A percentile compares a stretch with the other conserved stretches of the same genome.
Evolutionary conservation across 1,140 invertebrate genomes (phyloP).

Genomic region (Paracyclopina nana): DNA sequence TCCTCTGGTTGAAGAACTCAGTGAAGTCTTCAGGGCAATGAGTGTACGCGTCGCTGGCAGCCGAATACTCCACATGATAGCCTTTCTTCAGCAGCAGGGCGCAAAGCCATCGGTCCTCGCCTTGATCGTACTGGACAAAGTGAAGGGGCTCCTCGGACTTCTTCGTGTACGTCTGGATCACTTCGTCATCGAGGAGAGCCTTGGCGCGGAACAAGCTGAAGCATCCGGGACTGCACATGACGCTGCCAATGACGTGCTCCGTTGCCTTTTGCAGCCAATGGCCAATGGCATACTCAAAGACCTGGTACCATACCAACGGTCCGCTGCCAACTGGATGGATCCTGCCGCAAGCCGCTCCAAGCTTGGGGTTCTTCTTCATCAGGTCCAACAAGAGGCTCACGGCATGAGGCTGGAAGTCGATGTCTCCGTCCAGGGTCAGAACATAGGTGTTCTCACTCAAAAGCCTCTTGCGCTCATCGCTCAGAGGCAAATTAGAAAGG

Average conservation of each 20-base stretch:
- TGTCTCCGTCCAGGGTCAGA: constrained; percentile 34
- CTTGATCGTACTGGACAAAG: constrained; percentile 42
- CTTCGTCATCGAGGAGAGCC: constrained; percentile 39
- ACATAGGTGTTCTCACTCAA: constrained; percentile 35
- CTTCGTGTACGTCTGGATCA: constrained; percentile 36
- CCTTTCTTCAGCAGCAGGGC: constrained; percentile 40
- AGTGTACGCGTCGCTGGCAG: too few relatives aligned
- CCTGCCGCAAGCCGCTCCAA: constrained; percentile 35
- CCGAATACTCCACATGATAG: constrained; percentile 41
- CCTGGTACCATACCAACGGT: constrained; percentile 41
- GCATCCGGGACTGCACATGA: constrained; percentile 40
- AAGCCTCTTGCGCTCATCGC: constrained; percentile 25
- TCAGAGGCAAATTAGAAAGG: constrained; percentile 26
- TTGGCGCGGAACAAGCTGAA: constrained; percentile 37
- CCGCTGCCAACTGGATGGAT: constrained; percentile 34
- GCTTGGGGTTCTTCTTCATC: constrained; percentile 33
- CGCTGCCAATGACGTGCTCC: constrained; percentile 42
- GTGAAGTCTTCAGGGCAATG: constrained; percentile 81
- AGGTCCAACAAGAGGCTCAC: constrained; percentile 32
- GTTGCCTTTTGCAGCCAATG: constrained; percentile 45
- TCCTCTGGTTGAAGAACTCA: constrained; percentile 85
- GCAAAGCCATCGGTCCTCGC: constrained; percentile 43
- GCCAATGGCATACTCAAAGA: constrained; percentile 45
- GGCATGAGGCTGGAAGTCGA: constrained; percentile 33
- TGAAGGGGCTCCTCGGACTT: constrained; percentile 33